These are phyloP conservation scores for Himalopsyche kuldschensis DNA, from an alignment of 2,888 invertebrate genomes.

Conservation along the genomic window DNA sequence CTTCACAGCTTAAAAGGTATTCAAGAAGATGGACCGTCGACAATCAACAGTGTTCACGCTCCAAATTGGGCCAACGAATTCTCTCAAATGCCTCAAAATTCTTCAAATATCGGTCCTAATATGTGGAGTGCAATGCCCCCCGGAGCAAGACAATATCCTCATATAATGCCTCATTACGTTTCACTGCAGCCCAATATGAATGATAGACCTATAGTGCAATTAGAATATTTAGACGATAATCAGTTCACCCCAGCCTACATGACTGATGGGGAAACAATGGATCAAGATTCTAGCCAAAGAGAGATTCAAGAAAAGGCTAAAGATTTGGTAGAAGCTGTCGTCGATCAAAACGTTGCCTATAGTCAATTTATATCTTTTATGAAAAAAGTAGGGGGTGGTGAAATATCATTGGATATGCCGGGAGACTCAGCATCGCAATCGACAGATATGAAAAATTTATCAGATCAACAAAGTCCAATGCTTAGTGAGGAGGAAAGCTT, in stretches of 20 bases:
- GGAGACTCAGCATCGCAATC: constrained; percentile 47
- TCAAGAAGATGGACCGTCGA: constrained; percentile 51
- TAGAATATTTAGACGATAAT: constrained; percentile 51
- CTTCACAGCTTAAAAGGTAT: constrained; percentile 85
- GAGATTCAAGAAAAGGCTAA: constrained; percentile 60
- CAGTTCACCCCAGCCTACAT: constrained; percentile 44
- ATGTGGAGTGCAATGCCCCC: constrained; percentile 45
- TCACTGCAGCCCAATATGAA: constrained; percentile 17
- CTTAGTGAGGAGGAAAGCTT: constrained; percentile 63
- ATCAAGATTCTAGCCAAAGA: constrained; percentile 42
- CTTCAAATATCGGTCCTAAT: constrained; percentile 40
- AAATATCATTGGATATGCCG: constrained; percentile 59
- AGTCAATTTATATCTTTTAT: constrained; percentile 86
- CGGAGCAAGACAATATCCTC: constrained; percentile 7
- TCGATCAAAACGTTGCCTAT: constrained; percentile 71
- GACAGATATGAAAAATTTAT: constrained; percentile 42
- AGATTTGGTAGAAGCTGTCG: constrained; percentile 61
- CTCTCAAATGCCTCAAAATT: constrained; percentile 41
- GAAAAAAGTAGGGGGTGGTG: constrained; percentile 73
- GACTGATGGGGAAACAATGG: constrained; percentile 39
- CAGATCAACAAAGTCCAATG: constrained; percentile 51
- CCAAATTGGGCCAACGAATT: constrained; percentile 68
- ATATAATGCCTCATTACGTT: constrained; percentile 25
- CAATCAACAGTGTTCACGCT: constrained; percentile 21
- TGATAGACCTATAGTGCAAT: constrained; percentile 48